phyloP scores from a whole-genome alignment of 2,888 invertebrate species.

The Mycogona germanica region DNA sequence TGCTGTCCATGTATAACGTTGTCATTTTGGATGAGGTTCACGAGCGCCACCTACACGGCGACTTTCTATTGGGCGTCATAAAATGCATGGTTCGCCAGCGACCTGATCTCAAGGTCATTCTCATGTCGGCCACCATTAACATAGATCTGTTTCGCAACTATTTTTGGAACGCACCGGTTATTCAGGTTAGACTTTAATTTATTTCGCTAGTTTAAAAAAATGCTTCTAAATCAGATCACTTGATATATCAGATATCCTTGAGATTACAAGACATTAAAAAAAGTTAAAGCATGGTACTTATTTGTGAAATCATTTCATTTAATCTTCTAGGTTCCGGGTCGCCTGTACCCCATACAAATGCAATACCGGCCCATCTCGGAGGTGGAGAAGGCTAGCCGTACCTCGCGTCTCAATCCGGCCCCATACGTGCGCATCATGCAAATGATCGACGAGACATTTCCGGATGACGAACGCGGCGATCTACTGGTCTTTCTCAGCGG shows the following conservation, averaged over 20 bases:
- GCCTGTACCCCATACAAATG: conserved; percentile 83
- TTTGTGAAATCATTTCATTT: not conserved
- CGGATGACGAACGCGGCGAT: conserved; percentile 78
- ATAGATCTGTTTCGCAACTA: conserved; percentile 84
- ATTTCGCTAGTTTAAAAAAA: not conserved
- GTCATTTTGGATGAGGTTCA: conserved; percentile 96
- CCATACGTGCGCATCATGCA: conserved; percentile 89
- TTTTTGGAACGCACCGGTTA: conserved; percentile 72
- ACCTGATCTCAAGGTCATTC: conserved; percentile 62
- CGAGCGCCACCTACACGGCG: conserved; percentile 89
- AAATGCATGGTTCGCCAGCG: conserved; percentile 78
- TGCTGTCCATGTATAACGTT: conserved; percentile 72
- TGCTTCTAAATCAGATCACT: not conserved
- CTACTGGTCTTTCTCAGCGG: conserved; percentile 90
- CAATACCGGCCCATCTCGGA: conserved; percentile 62
- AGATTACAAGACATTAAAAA: too few species aligned
- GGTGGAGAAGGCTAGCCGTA: conserved; percentile 47
- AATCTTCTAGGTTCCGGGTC: conserved; percentile 60
- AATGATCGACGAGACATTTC: conserved; percentile 79
- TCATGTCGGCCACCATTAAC: conserved; percentile 99
- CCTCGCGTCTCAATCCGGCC: conserved; percentile 72
- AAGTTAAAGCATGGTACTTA: too few species aligned
- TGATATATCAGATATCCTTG: too few species aligned
- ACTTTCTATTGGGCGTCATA: conserved; percentile 84
- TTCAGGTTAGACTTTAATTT: conserved; percentile 47